Percentiles rank a stretch among this genome's conserved stretches.
phyloP scores from a whole-genome alignment of 92 coral and sea anemone genomes.

The Heteractis magnifica region DNA sequence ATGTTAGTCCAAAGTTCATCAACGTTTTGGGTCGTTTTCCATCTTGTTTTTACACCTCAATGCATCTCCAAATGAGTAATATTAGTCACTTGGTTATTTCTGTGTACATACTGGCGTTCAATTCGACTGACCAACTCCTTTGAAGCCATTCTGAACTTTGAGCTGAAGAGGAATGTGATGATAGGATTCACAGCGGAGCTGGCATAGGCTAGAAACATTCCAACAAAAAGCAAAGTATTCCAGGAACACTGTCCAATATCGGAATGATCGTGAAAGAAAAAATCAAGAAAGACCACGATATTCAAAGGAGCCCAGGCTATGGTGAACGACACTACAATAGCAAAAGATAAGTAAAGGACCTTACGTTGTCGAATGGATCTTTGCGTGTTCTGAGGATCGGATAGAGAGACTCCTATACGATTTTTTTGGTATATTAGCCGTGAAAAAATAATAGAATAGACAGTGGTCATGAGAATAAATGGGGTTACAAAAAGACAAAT shows the following conservation, averaged over 20 bases:
- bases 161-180: conserved; percentile 19
- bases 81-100: not conserved
- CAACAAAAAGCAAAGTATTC: not conserved
- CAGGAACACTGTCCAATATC: not conserved
- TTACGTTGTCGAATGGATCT: conserved; percentile 15
- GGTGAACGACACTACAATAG: conserved; percentile 22
- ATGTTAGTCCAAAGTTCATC: not conserved
- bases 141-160: conserved; percentile 21
- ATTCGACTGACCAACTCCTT: conserved; percentile 17
- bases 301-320: conserved; percentile 24
- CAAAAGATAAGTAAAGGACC: conserved; percentile 20
- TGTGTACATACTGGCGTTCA: not conserved
- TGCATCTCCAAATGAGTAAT: not conserved
- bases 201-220: conserved; percentile 16
- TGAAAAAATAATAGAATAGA: conserved; percentile 6
- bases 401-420: conserved; percentile 11
- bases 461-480: not conserved
- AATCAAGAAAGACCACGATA: not conserved
- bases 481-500: conserved; percentile 10
- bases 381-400: conserved; percentile 24
- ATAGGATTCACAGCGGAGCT: conserved; percentile 23
- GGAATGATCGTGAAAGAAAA: not conserved
- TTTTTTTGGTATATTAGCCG: conserved; percentile 3
- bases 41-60: not conserved
- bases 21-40: not conserved